Evolutionary conservation across 2,113 vertebrate species (phyloP).

Genomic region (Cathartes aura): DNA sequence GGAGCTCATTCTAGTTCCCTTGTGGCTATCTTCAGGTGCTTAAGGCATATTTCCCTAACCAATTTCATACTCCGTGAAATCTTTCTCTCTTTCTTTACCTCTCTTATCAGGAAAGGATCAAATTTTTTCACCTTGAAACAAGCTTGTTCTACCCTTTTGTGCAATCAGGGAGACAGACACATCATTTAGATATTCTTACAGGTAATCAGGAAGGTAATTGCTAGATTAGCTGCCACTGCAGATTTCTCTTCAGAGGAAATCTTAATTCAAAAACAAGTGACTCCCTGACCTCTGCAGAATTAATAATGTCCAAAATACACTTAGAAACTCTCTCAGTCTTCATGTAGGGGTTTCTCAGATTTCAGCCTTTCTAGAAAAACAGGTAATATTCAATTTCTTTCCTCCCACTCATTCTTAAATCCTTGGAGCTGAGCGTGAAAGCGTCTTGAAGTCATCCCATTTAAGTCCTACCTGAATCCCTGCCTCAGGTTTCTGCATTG

Average conservation of each 20-base stretch:
- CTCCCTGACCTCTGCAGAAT: not conserved
- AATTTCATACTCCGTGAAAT: not conserved
- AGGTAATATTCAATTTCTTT: not conserved
- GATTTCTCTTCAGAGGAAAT: not conserved
- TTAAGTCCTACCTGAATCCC: not conserved
- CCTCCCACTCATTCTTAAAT: not conserved
- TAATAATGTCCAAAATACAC: not conserved
- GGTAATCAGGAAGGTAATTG: conserved; percentile 36
- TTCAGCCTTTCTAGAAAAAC: not conserved
- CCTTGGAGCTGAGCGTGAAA: not conserved
- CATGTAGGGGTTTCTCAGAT: not conserved
- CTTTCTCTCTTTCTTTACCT: not conserved
- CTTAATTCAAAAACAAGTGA: not conserved
- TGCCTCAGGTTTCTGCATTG: not conserved
- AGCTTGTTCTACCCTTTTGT: not conserved
- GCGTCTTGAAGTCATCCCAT: not conserved
- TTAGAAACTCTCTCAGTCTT: not conserved
- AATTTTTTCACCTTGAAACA: conserved; percentile 40
- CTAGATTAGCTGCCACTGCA: not conserved
- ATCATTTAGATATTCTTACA: conserved; percentile 18
- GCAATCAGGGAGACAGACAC: not conserved
- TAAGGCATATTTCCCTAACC: conserved; percentile 17
- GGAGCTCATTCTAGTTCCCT: not conserved
- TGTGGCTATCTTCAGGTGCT: not conserved
- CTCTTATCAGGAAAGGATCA: not conserved